Base-by-base conservation (phyloP, 2,888 invertebrate species). In the Hofmannophila pseudospretella region DNA sequence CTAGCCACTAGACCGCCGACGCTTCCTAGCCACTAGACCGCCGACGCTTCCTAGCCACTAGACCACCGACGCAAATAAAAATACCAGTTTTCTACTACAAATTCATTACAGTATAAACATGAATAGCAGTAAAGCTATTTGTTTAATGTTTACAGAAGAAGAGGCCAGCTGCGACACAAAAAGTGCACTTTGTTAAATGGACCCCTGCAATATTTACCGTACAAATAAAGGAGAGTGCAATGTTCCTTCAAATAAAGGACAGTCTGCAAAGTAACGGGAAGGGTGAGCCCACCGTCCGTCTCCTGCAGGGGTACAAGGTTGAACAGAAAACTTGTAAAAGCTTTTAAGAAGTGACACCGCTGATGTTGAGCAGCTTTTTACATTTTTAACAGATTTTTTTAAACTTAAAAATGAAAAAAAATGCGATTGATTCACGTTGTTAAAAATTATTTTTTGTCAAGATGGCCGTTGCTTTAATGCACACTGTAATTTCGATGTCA, bases 201-300 rank as follows among this genome's bases (percentile, higher is more conserved):
- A 26, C 20, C 32, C 20, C 22, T 22, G 32, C 23, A 20, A 13
- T 36, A 20, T 36, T 36, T 36, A 27, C 10, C 12, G 32, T 19
- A 16, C 27, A 37, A 32, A 37, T 37, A 37, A 28, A 25, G 27
- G 32, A 32, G 8, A 32, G 28, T 28, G 37, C 28, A 33, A 23
- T 32, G 20, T 34, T 25, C 34, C 27, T 14, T 31, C 28, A 5
- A 7, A 14, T 28, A 28, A 28, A 28, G 10, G 13, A 12, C 28
- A 12, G 5, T 8, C 8, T 20, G 23, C 2, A n/a, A 23, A 23
- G n/a, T 7, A 23, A 28, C 7, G 7, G 12, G 12, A 28, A 28
- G 28, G 28, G 28, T 10, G 11, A 28, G 19, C 5, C 3, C 16
- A 16, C 16, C 16, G 16, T 16, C 14, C 12, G 14, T 13, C 29